Conservation (phyloP, 53 echinoderm and acorn worm genomes). For the Stichopus horrens region DNA sequence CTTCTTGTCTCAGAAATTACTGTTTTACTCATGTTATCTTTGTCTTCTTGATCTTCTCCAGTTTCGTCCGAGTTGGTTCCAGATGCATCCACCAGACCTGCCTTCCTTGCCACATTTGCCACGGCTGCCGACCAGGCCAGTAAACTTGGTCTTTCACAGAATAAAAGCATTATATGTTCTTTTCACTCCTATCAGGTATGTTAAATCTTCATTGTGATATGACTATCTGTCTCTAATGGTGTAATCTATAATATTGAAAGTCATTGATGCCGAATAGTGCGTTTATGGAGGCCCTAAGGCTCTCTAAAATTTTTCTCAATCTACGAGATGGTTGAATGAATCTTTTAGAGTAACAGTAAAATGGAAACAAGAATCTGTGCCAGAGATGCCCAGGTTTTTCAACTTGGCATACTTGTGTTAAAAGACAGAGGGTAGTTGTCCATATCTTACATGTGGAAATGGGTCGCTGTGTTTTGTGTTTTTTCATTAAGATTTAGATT, state of each 20-base stretch:
- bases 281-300: background rate
- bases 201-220: background rate
- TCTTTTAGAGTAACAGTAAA: too few relatives aligned
- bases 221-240: background rate
- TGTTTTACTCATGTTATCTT: background rate
- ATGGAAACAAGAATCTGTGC: too few relatives aligned
- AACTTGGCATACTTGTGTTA: too few relatives aligned
- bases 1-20: too few relatives aligned
- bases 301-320: background rate
- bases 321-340: background rate
- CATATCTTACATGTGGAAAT: too few relatives aligned
- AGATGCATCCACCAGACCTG: constrained; percentile 78
- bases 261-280: background rate
- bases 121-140: constrained; percentile 97
- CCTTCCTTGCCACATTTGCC: constrained; percentile 95
- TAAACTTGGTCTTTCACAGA: constrained; percentile 89
- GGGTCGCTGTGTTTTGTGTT: too few relatives aligned
- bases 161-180: constrained; percentile 88
- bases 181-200: constrained; percentile 89
- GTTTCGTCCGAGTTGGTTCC: constrained; percentile 51
- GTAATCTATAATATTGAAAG: background rate
- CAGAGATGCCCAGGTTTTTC: too few relatives aligned
- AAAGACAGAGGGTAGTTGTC: too few relatives aligned
- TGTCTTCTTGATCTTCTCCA: background rate
- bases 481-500: too few relatives aligned